Conservation (phyloP, 1,140 invertebrate genomes). For the Drosophila nebulosa region DNA sequence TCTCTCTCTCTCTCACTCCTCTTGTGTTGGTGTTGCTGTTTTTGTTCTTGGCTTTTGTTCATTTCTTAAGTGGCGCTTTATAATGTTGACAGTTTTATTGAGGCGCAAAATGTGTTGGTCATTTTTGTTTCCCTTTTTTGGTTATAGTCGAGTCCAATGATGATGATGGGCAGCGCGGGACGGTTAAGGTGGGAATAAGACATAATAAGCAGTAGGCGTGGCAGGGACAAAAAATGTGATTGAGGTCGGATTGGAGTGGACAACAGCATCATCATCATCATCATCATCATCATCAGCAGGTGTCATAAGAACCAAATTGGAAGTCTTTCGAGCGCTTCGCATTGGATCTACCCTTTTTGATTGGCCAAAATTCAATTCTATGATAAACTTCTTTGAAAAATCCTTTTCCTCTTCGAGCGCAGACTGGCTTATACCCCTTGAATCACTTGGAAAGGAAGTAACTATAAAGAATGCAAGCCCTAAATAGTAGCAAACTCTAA, state of each 20-base stretch:
- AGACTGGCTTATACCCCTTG: too few species aligned
- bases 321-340: too few species aligned
- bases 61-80: constrained; percentile 78
- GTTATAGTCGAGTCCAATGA: not conserved
- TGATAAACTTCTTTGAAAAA: too few species aligned
- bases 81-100: constrained; percentile 78
- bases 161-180: not conserved
- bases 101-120: constrained; percentile 70
- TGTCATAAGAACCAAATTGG: not conserved
- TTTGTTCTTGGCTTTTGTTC: constrained; percentile 55
- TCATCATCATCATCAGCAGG: not conserved
- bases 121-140: constrained; percentile 44
- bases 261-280: too few species aligned
- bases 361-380: too few species aligned
- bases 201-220: not conserved
- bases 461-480: too few species aligned
- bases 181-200: not conserved
- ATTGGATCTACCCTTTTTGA: too few species aligned
- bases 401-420: too few species aligned
- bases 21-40: constrained; percentile 8
- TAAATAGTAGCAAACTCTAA: too few species aligned
- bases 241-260: too few species aligned
- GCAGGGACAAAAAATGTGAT: not conserved
- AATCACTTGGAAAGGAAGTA: too few species aligned
- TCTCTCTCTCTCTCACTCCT: constrained; percentile 10